Conservation (phyloP, 1,140 invertebrate species). For the Hirudo medicinalis region DNA sequence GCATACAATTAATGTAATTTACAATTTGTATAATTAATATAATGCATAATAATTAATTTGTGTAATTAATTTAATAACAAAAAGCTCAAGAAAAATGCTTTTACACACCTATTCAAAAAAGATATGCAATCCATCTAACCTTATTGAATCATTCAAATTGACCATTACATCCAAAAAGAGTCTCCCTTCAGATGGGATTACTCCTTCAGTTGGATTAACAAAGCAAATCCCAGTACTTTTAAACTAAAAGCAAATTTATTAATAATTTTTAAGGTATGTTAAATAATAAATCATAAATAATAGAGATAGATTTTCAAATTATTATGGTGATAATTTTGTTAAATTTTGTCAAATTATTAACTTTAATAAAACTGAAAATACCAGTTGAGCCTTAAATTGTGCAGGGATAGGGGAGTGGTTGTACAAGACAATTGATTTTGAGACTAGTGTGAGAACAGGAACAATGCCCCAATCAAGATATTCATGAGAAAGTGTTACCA, state of each 20-base stretch:
- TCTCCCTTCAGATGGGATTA: not conserved
- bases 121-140: not conserved
- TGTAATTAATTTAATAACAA: too few species aligned
- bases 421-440: conserved; percentile 33
- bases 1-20: too few species aligned
- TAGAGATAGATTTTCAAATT: too few species aligned
- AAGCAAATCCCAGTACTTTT: not conserved
- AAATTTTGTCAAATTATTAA: too few species aligned
- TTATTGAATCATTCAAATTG: not conserved
- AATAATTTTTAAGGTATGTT: too few species aligned
- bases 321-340: too few species aligned
- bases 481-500: conserved; percentile 37
- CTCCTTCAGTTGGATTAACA: not conserved
- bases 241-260: too few species aligned
- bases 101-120: not conserved
- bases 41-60: too few species aligned
- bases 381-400: conserved; percentile 37
- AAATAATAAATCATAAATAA: too few species aligned
- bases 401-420: conserved; percentile 43
- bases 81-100: too few species aligned
- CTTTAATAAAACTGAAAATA: conserved; percentile 23
- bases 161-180: not conserved
- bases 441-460: conserved; percentile 34
- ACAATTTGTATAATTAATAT: too few species aligned
- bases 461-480: conserved; percentile 38